A percentile compares a stretch with the other conserved stretches of the same genome.
These are phyloP conservation scores for Brachionichthys hirsutus DNA, from an alignment of 2,113 vertebrate genomes.

Conservation along the genomic window DNA sequence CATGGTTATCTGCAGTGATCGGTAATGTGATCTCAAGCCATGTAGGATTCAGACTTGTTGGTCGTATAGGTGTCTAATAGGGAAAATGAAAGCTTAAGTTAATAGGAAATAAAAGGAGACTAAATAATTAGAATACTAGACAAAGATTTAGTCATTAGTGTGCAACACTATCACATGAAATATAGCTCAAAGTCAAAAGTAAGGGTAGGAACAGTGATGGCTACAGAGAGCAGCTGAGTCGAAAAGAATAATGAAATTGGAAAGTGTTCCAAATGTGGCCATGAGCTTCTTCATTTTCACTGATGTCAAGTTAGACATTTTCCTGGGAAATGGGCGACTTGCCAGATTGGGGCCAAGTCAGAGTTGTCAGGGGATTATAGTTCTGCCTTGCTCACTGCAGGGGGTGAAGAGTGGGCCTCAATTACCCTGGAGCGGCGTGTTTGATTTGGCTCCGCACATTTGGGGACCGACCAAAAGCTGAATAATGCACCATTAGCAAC, in stretches of 20 bases:
- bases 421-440: conserved; percentile 78
- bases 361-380: conserved; percentile 79
- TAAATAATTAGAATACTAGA: background rate
- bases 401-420: conserved; percentile 77
- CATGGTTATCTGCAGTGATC: no score
- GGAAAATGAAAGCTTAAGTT: no score
- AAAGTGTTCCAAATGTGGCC: conserved; percentile 62
- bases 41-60: no score
- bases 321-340: conserved; percentile 78
- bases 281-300: conserved; percentile 67
- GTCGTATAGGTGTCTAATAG: no score
- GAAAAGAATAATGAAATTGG: conserved; percentile 62
- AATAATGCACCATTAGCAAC: conserved; percentile 80
- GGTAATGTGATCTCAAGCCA: no score
- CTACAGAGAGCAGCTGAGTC: conserved; percentile 35
- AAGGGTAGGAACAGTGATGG: conserved; percentile 21
- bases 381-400: conserved; percentile 78
- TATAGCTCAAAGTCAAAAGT: conserved; percentile 30
- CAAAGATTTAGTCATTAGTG: background rate
- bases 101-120: no score
- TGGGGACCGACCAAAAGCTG: conserved; percentile 78
- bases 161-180: conserved; percentile 31
- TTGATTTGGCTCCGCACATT: conserved; percentile 78
- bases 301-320: conserved; percentile 64
- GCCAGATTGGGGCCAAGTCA: conserved; percentile 78